phyloP scores from a whole-genome alignment of 2,888 invertebrate genomes.

The Eupithecia centaureata region DNA sequence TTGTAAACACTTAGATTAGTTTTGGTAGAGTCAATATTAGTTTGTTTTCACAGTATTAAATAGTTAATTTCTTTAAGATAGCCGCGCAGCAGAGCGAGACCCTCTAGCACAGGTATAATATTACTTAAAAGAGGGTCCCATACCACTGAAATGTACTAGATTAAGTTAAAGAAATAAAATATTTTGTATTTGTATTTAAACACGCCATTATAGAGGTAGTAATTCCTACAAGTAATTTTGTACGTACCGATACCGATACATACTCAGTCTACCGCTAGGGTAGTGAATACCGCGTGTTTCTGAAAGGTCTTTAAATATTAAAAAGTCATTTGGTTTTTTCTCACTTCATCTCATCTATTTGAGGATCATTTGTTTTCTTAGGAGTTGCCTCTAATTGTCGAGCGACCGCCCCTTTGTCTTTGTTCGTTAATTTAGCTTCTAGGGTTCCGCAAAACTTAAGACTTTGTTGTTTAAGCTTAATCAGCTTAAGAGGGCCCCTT shows the following conservation, averaged over 20 bases:
- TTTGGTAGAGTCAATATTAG: too few relatives aligned
- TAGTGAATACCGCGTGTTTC: background rate
- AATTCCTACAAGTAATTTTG: background rate
- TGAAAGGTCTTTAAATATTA: background rate
- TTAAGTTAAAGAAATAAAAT: too few relatives aligned
- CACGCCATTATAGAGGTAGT: too few relatives aligned
- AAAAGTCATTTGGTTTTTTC: background rate
- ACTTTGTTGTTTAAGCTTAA: background rate
- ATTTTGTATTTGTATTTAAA: too few relatives aligned
- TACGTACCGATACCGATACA: background rate
- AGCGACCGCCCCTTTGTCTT: slow-evolving; percentile 56
- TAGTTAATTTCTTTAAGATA: too few relatives aligned
- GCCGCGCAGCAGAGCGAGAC: too few relatives aligned
- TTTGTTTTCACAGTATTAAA: too few relatives aligned
- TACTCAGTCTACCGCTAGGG: background rate
- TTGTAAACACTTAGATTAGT: too few relatives aligned
- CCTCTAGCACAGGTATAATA: too few relatives aligned
- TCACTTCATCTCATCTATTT: slow-evolving; percentile 10
- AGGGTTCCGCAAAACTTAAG: slow-evolving; percentile 17
- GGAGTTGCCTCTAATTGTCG: slow-evolving; percentile 54
- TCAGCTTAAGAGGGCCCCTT: too few relatives aligned
- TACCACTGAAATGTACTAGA: too few relatives aligned
- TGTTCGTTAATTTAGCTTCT: slow-evolving; percentile 20
- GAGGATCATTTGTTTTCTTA: slow-evolving; percentile 16
- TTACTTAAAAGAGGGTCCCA: too few relatives aligned